Percentiles rank a stretch among this genome's conserved stretches.
These are phyloP conservation scores for Hypomesus transpacificus DNA, from an alignment of 2,113 vertebrate genomes.

Conservation along the genomic window DNA sequence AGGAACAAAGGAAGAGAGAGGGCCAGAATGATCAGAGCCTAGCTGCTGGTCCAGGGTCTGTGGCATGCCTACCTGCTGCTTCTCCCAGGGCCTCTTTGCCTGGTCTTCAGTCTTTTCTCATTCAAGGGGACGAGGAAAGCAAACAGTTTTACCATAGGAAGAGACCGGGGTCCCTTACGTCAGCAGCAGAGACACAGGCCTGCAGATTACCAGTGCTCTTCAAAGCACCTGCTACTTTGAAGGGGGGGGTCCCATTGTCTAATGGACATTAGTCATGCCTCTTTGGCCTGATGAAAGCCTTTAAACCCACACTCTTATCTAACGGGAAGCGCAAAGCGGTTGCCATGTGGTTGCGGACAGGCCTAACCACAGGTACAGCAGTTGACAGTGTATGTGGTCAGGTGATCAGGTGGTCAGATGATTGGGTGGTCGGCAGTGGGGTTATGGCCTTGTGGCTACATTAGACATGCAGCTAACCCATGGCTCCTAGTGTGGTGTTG, in stretches of 20 bases:
- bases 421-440: slow-evolving; percentile 17
- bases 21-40: slow-evolving; percentile 44
- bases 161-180: slow-evolving; percentile 19
- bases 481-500: slow-evolving; percentile 27
- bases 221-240: slow-evolving; percentile 35
- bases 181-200: slow-evolving; percentile 11
- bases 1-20: slow-evolving; percentile 49
- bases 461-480: slow-evolving; percentile 5
- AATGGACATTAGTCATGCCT: slow-evolving; percentile 12
- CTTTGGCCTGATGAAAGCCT: slow-evolving; percentile 14
- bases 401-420: not conserved
- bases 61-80: slow-evolving; percentile 46
- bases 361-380: slow-evolving; percentile 19
- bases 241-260: slow-evolving; percentile 4
- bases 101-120: slow-evolving; percentile 31
- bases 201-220: slow-evolving; percentile 21
- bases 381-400: slow-evolving; percentile 5
- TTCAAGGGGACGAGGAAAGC: slow-evolving; percentile 26
- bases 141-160: slow-evolving; percentile 43
- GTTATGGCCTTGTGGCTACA: slow-evolving; percentile 11
- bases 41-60: slow-evolving; percentile 33
- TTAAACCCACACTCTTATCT: slow-evolving; percentile 25
- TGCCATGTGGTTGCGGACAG: slow-evolving; percentile 8
- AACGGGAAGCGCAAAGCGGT: slow-evolving; percentile 16
- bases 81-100: slow-evolving; percentile 23